Percentiles rank a stretch among this genome's conserved stretches.
Conservation (phyloP, 2,113 vertebrate species). For the Eubucco bourcierii region DNA sequence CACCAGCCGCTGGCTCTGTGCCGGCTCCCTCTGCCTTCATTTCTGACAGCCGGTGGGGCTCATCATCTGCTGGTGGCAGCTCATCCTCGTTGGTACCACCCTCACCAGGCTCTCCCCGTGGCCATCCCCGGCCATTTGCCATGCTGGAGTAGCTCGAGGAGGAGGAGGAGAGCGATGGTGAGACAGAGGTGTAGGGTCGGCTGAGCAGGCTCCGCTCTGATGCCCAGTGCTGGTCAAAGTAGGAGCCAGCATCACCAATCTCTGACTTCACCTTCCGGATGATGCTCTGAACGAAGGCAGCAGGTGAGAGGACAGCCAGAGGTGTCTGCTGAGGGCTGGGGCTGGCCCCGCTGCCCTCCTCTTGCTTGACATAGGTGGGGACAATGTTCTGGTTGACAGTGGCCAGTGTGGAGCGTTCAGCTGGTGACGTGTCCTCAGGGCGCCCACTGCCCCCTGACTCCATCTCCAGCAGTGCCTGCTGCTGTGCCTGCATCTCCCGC, state of each 20-base stretch:
- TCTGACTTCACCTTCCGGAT: constrained; percentile 97
- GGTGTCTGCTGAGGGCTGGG: constrained; percentile 77
- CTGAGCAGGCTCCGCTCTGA: constrained; percentile 80
- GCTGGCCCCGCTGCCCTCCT: constrained; percentile 78
- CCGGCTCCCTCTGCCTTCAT: constrained; percentile 83
- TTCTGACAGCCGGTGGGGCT: constrained; percentile 78
- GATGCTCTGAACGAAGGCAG: constrained; percentile 96
- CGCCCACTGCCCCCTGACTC: constrained; percentile 76
- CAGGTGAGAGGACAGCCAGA: constrained; percentile 88
- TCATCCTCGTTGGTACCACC: constrained; percentile 82
- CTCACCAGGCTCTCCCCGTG: constrained; percentile 79
- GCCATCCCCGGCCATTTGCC: constrained; percentile 82
- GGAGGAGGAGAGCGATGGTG: constrained; percentile 90
- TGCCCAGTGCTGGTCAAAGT: constrained; percentile 97
- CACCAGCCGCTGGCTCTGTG: constrained; percentile 59
- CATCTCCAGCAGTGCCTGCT: constrained; percentile 92
- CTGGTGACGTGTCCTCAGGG: constrained; percentile 38
- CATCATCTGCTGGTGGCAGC: constrained; percentile 76
- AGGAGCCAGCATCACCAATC: constrained; percentile 90
- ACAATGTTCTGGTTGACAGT: constrained; percentile 74
- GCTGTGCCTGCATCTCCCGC: constrained; percentile 96
- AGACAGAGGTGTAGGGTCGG: constrained; percentile 86
- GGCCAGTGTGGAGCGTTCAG: constrained; percentile 77
- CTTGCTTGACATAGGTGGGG: constrained; percentile 87
- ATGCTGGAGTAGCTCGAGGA: constrained; percentile 86